phyloP scores from a whole-genome alignment of 2,797 vertebrate genomes.

The Capromys pilorides region DNA sequence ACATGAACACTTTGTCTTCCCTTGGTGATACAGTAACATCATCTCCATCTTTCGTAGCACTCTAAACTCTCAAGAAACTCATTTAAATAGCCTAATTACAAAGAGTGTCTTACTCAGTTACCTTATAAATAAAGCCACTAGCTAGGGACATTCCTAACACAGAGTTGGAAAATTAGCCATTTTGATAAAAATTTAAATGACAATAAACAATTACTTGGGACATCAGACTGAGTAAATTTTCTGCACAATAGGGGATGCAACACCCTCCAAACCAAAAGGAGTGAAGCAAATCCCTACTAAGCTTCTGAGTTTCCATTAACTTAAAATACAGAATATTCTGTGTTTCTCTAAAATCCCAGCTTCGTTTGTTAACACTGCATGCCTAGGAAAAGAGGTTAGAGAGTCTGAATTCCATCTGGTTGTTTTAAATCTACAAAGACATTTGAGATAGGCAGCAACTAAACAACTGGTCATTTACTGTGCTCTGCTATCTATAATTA shows the following conservation, averaged over 20 bases:
- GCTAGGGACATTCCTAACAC: neutral
- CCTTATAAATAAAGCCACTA: neutral
- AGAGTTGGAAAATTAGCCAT: neutral
- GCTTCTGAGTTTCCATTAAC: neutral
- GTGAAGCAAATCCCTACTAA: neutral
- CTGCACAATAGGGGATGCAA: neutral
- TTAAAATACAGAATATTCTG: neutral
- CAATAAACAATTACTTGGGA: neutral
- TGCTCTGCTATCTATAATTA: neutral
- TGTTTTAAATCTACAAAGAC: neutral
- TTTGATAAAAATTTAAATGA: neutral
- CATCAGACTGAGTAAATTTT: neutral
- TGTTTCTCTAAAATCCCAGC: neutral
- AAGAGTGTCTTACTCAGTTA: neutral
- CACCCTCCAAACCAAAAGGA: neutral
- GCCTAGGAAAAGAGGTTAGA: neutral
- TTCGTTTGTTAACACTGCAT: neutral
- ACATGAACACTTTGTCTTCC: neutral
- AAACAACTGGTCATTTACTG: neutral
- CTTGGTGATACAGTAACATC: neutral
- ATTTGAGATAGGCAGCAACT: neutral
- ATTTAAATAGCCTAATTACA: neutral
- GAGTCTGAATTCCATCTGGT: neutral
- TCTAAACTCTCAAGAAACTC: neutral
- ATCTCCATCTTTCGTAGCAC: neutral